Percentiles rank a stretch among this genome's conserved stretches.
phyloP scores from a whole-genome alignment of 2,888 invertebrate species.

The Cheilosia impressa region DNA sequence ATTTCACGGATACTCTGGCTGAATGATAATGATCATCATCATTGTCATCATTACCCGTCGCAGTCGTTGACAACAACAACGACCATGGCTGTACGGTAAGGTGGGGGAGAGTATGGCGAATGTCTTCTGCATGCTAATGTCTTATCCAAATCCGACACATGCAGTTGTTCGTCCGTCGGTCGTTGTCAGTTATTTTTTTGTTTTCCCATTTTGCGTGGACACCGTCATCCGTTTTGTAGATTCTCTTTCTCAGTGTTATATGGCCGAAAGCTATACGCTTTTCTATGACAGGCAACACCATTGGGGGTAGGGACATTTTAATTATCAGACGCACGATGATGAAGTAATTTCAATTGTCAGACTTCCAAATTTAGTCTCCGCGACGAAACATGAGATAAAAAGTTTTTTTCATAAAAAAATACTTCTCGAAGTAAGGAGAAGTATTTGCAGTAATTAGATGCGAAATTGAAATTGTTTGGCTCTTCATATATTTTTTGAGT shows the following conservation, averaged over 20 bases:
- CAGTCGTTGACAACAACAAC: slow-evolving; percentile 7
- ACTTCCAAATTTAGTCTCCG: slow-evolving; percentile 57
- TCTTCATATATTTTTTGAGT: neutral
- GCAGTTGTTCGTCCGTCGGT: slow-evolving; percentile 39
- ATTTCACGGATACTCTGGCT: slow-evolving; percentile 60
- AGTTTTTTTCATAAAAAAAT: slow-evolving; percentile 2
- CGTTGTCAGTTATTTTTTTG: slow-evolving; percentile 16
- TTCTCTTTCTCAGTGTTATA: neutral
- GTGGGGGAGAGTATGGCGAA: slow-evolving; percentile 44
- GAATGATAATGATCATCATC: slow-evolving; percentile 59
- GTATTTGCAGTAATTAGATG: slow-evolving; percentile 64
- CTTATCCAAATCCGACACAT: slow-evolving; percentile 49
- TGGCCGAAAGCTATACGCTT: slow-evolving; percentile 13
- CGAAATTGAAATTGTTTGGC: slow-evolving; percentile 63
- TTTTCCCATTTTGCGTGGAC: slow-evolving; percentile 35
- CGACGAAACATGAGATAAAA: slow-evolving; percentile 41
- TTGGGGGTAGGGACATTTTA: slow-evolving; percentile 46
- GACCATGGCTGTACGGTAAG: neutral
- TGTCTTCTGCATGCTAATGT: slow-evolving; percentile 72
- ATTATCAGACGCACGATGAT: slow-evolving; percentile 65
- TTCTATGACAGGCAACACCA: slow-evolving; percentile 24
- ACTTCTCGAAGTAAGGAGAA: slow-evolving; percentile 6
- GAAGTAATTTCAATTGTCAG: slow-evolving; percentile 74
- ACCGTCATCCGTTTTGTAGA: slow-evolving; percentile 37
- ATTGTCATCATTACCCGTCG: slow-evolving; percentile 18